Evolutionary conservation across 2,797 vertebrate genomes (phyloP).

Genomic region (Pampus argenteus): DNA sequence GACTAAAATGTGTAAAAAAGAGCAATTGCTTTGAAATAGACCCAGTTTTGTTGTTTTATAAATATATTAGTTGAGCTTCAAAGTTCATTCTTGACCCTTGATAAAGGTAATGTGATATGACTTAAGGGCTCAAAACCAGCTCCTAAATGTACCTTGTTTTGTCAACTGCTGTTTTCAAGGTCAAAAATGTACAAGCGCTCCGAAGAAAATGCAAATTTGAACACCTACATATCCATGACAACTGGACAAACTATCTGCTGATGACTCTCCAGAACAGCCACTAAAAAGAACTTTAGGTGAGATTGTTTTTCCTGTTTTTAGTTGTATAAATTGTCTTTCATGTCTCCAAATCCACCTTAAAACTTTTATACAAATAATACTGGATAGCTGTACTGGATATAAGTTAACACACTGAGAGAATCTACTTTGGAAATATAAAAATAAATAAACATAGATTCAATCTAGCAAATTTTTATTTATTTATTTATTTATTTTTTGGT

Average conservation of each 20-base stretch:
- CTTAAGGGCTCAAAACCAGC: neutral
- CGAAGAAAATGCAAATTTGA: neutral
- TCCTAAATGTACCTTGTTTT: neutral
- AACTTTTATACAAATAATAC: neutral
- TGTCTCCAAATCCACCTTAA: neutral
- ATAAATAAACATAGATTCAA: neutral
- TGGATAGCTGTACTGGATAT: too few relatives aligned
- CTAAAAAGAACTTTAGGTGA: neutral
- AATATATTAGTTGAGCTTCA: neutral
- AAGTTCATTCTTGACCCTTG: neutral
- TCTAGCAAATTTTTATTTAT: neutral
- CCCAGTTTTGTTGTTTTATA: too few relatives aligned
- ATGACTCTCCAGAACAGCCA: neutral
- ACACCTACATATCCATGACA: constrained; percentile 10
- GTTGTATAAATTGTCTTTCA: neutral
- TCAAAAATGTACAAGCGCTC: too few relatives aligned
- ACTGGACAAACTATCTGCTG: neutral
- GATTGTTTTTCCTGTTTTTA: neutral
- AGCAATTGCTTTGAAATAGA: too few relatives aligned
- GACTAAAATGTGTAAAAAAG: neutral
- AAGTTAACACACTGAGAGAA: neutral
- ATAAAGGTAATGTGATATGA: neutral
- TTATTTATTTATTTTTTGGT: neutral
- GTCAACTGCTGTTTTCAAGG: too few relatives aligned
- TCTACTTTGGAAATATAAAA: neutral